These are phyloP conservation scores for Novumbra hubbsi DNA, from an alignment of 2,797 vertebrate genomes.

Conservation along the genomic window DNA sequence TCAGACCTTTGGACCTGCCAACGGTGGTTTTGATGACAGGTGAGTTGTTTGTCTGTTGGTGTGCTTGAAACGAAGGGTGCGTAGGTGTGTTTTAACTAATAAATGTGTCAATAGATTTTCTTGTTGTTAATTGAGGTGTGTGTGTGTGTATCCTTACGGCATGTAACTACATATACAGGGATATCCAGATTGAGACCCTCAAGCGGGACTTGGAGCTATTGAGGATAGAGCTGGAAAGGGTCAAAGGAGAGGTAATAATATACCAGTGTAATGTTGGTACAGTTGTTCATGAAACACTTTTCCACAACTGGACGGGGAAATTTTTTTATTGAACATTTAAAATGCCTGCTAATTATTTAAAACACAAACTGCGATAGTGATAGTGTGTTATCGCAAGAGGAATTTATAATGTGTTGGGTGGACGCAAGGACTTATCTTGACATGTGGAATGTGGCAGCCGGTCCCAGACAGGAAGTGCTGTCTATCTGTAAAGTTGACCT, in stretches of 20 bases:
- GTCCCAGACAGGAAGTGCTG: constrained; percentile 33
- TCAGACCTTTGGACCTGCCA: constrained; percentile 89
- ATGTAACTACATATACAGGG: constrained; percentile 69
- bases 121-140: neutral
- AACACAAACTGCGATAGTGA: constrained; percentile 4
- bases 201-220: constrained; percentile 85
- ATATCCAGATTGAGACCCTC: constrained; percentile 87
- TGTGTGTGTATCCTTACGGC: neutral
- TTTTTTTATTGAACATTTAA: neutral
- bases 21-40: constrained; percentile 90
- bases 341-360: neutral
- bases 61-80: neutral
- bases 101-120: neutral
- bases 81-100: neutral
- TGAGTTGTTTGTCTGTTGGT: constrained; percentile 24
- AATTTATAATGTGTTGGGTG: constrained; percentile 57
- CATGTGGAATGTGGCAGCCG: constrained; percentile 64
- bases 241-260: constrained; percentile 85
- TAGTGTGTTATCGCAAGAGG: constrained; percentile 31
- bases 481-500: neutral
- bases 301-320: neutral
- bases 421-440: constrained; percentile 48
- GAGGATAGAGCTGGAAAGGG: constrained; percentile 85
- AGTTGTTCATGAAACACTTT: neutral
- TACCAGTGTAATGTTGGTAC: neutral